A percentile compares a stretch with the other conserved stretches of the same genome.
These are phyloP conservation scores for Eupeodes corollae DNA, from an alignment of 1,140 invertebrate genomes.

Conservation along the genomic window DNA sequence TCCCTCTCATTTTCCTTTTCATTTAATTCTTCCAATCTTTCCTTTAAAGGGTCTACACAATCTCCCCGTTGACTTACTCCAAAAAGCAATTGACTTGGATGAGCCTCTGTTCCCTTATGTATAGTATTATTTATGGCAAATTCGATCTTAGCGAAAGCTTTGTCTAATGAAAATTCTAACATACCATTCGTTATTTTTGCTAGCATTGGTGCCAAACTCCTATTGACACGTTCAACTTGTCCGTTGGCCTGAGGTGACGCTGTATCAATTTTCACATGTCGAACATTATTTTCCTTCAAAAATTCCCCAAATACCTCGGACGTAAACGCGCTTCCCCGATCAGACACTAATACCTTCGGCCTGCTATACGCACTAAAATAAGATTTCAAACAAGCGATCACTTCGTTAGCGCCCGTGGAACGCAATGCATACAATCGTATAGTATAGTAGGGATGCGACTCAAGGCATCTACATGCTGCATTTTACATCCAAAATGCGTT, in stretches of 20 bases:
- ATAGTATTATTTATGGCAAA: slow-evolving; percentile 19
- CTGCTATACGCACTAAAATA: slow-evolving; percentile 10
- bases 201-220: slow-evolving; percentile 12
- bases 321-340: slow-evolving; percentile 21
- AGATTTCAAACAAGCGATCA: too few species aligned
- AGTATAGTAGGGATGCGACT: too few species aligned
- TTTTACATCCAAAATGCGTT: too few species aligned
- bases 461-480: too few species aligned
- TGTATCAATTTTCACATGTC: slow-evolving; percentile 11
- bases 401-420: too few species aligned
- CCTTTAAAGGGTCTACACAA: slow-evolving; percentile 2
- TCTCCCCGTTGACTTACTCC: slow-evolving; percentile 3
- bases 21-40: slow-evolving; percentile 5
- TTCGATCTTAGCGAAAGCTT: slow-evolving; percentile 12
- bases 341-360: slow-evolving; percentile 16
- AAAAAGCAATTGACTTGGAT: slow-evolving; percentile 15
- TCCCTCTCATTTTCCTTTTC: not conserved
- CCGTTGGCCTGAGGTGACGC: slow-evolving; percentile 12
- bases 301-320: slow-evolving; percentile 18
- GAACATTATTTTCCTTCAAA: too few species aligned
- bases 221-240: slow-evolving; percentile 18
- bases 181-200: slow-evolving; percentile 6
- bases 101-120: slow-evolving; percentile 11
- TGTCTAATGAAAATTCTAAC: slow-evolving; percentile 12
- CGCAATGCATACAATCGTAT: too few species aligned